Evolutionary conservation across 1,140 invertebrate species (phyloP), one percentile per base, ranked within the genome.

Genomic region (Sarcophaga peregrina): DNA sequence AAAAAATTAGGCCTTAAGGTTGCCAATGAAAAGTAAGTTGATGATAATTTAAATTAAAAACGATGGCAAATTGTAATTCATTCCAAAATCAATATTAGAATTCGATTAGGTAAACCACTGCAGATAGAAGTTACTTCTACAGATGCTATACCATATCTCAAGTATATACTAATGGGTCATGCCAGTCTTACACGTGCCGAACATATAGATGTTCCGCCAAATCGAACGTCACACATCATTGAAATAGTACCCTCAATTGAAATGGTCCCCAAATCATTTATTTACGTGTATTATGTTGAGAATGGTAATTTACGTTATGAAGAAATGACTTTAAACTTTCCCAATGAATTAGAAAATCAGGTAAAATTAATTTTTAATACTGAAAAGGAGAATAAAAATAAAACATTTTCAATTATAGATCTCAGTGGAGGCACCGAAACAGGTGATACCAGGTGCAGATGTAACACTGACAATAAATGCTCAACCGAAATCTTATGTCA

Each of bases 401-500:
- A 13, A 58, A 80, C 94, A 95, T 47, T 8, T 17, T 76, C 45
- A n/a, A 8, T 46, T 76, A 48, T 8, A 90, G 87, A 88, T 90
- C 48, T 82, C 87, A 25, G 87, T 90, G 25, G 74, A 76, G 8
- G 86, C 86, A 46, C 87, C 87, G 0, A 1, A 82, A 8, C 94
- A 86, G 90, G 93, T 93, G 0, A 92, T 93, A 85, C 96, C 96
- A 10, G 95, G 95, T 25, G 92, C 93, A 25, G 92, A 93, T 37
- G 93, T 97, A 1, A 93, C 95, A 84, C 88, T 98, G 0, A 91
- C 92, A 1, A 92, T 98, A 0, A 92, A 93, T 73, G 94, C 97
- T 0, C 95, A 95, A 89, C 95, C 96, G 0, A 94, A 97, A 87
- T 97, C 97, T 1, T 95, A 94, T 86, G 94, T 98, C 82, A 96